Percentiles rank a stretch among this genome's conserved stretches.
Evolutionary conservation across 2,113 vertebrate species (phyloP).

Genomic region (Brachypteracias leptosomus): DNA sequence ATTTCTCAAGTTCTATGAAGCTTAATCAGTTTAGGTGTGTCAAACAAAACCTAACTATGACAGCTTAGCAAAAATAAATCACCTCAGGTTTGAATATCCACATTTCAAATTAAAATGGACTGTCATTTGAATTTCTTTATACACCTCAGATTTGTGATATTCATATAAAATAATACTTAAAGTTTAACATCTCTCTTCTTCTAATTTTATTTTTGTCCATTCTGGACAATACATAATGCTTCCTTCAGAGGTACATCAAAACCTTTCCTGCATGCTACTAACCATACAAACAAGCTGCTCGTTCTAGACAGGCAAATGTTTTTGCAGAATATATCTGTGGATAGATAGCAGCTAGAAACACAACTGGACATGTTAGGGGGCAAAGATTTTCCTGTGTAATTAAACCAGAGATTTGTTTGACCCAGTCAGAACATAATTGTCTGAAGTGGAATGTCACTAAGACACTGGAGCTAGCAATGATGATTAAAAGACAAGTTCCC

Average conservation of each 20-base stretch:
- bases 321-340: neutral
- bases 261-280: neutral
- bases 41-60: neutral
- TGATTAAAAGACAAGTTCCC: neutral
- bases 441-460: neutral
- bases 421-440: neutral
- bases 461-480: neutral
- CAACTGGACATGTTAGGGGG: neutral
- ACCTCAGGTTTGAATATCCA: neutral
- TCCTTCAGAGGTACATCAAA: neutral
- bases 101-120: neutral
- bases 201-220: neutral
- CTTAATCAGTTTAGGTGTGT: neutral
- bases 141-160: neutral
- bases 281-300: neutral
- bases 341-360: neutral
- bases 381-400: neutral
- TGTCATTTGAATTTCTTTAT: neutral
- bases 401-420: neutral
- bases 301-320: neutral
- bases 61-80: neutral
- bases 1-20: conserved; percentile 5
- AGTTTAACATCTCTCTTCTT: neutral
- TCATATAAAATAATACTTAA: neutral
- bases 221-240: neutral